Percentiles rank a stretch among this genome's conserved stretches.
These are phyloP conservation scores for Merluccius polli DNA, from an alignment of 2,797 vertebrate species.

Conservation along the genomic window DNA sequence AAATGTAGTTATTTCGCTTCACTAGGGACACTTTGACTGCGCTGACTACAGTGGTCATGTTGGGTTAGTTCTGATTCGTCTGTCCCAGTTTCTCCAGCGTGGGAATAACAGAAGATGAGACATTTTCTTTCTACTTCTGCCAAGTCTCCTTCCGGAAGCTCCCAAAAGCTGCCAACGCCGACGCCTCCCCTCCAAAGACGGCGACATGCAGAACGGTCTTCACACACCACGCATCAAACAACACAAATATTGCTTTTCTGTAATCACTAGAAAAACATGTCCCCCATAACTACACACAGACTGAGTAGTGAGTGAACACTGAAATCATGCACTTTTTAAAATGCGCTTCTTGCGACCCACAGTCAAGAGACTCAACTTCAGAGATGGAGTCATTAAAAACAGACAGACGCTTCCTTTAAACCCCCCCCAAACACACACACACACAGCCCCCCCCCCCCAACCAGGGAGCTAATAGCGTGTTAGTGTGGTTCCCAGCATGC, in stretches of 20 bases:
- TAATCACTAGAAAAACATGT: not conserved
- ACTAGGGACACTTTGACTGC: not conserved
- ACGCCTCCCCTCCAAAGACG: not conserved
- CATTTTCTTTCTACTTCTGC: not conserved
- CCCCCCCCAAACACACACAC: not conserved
- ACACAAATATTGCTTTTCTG: not conserved
- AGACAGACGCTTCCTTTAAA: not conserved
- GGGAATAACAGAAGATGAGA: not conserved
- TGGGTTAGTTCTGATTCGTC: not conserved
- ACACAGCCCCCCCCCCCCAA: not conserved
- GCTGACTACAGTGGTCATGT: not conserved
- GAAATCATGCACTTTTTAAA: not conserved
- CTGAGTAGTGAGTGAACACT: too few species aligned
- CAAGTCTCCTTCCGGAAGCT: not conserved
- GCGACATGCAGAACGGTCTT: not conserved
- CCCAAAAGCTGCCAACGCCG: not conserved
- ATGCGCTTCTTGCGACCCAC: not conserved
- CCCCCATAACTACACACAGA: not conserved
- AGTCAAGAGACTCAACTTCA: too few species aligned
- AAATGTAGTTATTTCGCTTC: not conserved
- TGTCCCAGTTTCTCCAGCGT: not conserved
- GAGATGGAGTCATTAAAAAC: not conserved
- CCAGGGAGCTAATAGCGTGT: conserved; percentile 16
- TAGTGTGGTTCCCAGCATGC: conserved; percentile 21
- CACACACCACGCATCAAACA: not conserved